phyloP scores from a whole-genome alignment of 2,113 vertebrate species.

The Boleophthalmus pectinirostris region DNA sequence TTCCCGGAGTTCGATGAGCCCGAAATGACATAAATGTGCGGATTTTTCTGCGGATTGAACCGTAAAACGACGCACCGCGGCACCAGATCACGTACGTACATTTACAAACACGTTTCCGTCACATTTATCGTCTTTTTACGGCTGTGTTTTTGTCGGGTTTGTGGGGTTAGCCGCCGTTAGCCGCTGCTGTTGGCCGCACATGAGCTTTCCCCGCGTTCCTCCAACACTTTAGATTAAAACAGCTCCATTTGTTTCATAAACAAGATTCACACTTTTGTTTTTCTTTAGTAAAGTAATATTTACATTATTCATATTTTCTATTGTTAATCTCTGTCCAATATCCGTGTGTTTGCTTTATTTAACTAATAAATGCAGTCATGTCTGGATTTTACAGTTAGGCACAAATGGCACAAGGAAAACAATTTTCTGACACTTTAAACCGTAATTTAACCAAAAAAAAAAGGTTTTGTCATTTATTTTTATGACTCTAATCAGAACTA shows the following conservation, averaged over 20 bases:
- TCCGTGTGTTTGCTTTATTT: too few relatives aligned
- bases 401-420: too few relatives aligned
- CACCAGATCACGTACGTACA: not conserved
- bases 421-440: too few relatives aligned
- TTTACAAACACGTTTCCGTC: not conserved
- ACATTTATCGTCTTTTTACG: not conserved
- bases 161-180: not conserved
- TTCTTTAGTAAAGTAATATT: too few relatives aligned
- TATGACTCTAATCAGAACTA: too few relatives aligned
- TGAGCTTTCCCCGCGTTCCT: constrained; percentile 3
- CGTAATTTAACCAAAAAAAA: too few relatives aligned
- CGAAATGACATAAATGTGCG: not conserved
- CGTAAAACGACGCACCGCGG: not conserved
- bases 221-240: not conserved
- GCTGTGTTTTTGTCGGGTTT: not conserved
- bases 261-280: too few relatives aligned
- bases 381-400: too few relatives aligned
- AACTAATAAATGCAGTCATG: too few relatives aligned
- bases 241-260: not conserved
- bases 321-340: too few relatives aligned
- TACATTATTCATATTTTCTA: too few relatives aligned
- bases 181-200: constrained; percentile 4
- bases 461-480: too few relatives aligned
- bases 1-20: not conserved
- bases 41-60: not conserved